Conservation (phyloP, 2,113 vertebrate genomes). For the Marmota flaviventris region DNA sequence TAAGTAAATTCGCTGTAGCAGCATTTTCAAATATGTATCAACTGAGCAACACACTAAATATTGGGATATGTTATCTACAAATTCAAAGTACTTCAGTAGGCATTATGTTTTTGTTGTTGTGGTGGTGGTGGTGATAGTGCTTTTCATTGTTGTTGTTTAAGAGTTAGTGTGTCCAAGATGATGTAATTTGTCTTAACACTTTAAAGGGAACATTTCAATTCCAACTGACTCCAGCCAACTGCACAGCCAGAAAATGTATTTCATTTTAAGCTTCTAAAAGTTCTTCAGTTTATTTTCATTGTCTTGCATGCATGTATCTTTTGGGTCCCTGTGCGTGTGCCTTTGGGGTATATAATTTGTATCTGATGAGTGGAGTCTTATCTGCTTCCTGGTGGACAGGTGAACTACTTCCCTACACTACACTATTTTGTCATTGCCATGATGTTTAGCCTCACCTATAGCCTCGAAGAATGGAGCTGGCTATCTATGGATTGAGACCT, state of each 20-base stretch:
- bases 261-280: neutral
- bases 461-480: no score
- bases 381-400: no score
- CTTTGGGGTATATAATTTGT: no score
- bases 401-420: no score
- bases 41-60: neutral
- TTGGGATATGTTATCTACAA: neutral
- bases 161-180: no score
- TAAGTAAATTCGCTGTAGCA: neutral
- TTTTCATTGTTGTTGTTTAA: neutral
- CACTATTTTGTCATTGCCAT: no score
- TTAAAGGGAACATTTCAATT: neutral
- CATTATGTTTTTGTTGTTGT: neutral
- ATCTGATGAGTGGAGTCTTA: no score
- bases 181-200: neutral
- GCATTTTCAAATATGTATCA: neutral
- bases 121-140: no score
- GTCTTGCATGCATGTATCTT: neutral
- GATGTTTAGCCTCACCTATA: no score
- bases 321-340: neutral
- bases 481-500: no score
- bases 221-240: neutral
- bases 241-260: neutral
- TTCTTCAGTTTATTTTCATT: neutral
- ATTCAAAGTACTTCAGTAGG: neutral